Base-by-base conservation (phyloP, 2,797 vertebrate genomes). In the Picus viridis region DNA sequence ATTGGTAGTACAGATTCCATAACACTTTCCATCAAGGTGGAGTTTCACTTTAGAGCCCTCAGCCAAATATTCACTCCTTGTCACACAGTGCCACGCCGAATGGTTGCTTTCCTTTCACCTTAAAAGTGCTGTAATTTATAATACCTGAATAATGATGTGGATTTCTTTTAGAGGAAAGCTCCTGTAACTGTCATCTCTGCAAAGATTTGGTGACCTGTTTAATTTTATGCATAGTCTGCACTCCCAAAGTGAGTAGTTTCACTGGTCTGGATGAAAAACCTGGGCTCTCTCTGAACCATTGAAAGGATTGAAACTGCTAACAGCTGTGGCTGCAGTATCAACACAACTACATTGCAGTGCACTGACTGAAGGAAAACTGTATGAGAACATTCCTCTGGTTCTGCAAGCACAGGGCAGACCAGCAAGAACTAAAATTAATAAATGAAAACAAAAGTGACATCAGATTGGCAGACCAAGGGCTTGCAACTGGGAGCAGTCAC, bases 61-160 rank as follows among this genome's bases (percentile, higher is more conserved):
- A 51, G 83, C 39, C 62, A 83, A 74, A 67, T 58, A 64, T 29
- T 78, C 81, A 10, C 12, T 81, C 34, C 74, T 64, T 77, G 65
- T 93, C 78, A 57, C 57, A 64, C 27, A 36, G 58, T 71, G 83
- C 89, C 74, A 13, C 74, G 77, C 86, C 81, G 83, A 88, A 77
- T 39, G 59, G 62, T 64, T 83, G 27, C 70, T 86, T 73, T 76
- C 49, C 80, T 83, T 70, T 86, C 26, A 58, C 81, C 58, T 36
- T 39, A 5, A 27, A 71, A 80, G 53, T 36, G 26, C 39, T 47
- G 45, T 45, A 16, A 71, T 83, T 86, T 83, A 57, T 83, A 59
- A 59, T 77, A 26, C 39, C 69, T 77, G 58, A 67, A 84, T 93
- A 87, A 69, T 45, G 61, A 57, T 63, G 53, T 90, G 62, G 39